Evolutionary conservation across 2,797 vertebrate species (phyloP).

Genomic region (Argya squamiceps): DNA sequence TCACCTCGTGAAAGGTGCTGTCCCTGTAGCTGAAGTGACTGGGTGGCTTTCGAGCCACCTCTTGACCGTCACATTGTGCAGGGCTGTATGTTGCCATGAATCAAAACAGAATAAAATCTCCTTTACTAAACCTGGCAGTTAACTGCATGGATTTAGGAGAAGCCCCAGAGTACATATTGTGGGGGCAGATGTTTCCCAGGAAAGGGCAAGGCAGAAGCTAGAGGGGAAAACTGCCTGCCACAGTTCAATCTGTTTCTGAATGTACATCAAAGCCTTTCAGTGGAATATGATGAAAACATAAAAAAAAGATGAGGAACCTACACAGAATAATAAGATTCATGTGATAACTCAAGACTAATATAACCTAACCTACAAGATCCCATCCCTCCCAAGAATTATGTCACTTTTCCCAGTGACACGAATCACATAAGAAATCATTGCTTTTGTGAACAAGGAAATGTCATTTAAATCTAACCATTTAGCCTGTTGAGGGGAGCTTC

Average conservation of each 20-base stretch:
- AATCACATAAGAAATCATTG: background rate
- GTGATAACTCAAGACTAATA: background rate
- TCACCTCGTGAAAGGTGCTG: background rate
- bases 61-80: background rate
- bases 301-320: conserved; percentile 1
- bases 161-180: background rate
- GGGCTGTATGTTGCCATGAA: background rate
- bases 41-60: background rate
- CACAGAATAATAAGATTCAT: background rate
- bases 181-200: background rate
- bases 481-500: background rate
- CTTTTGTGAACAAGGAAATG: background rate
- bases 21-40: background rate
- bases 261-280: background rate
- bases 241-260: background rate
- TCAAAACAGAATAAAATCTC: background rate
- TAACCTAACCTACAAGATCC: background rate
- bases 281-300: background rate
- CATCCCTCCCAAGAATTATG: background rate
- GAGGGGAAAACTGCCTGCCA: background rate
- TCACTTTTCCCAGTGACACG: background rate
- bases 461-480: background rate
- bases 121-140: background rate
- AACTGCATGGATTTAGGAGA: background rate
- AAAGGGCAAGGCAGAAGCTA: background rate